These are phyloP conservation scores for Sarotherodon lohbergeri DNA, from an alignment of 2,113 vertebrate species.

Conservation along the genomic window DNA sequence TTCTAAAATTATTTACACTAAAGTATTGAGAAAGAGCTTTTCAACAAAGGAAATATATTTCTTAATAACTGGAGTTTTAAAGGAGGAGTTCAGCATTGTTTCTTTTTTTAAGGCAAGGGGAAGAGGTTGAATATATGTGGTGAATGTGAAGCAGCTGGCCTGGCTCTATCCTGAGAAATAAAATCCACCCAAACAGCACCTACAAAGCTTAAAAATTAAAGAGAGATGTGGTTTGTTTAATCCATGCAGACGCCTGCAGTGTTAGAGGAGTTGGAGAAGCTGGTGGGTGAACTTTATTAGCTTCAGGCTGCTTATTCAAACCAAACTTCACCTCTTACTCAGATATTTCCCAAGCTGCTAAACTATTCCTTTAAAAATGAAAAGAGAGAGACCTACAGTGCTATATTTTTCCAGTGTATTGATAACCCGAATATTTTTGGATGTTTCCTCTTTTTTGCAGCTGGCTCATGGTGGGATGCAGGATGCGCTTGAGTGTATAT, in stretches of 20 bases:
- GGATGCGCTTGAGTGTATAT: constrained; percentile 28
- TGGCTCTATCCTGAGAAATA: background rate
- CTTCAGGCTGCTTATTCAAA: background rate
- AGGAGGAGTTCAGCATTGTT: background rate
- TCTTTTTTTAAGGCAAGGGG: background rate
- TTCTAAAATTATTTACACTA: constrained; percentile 37
- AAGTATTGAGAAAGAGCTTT: constrained; percentile 34
- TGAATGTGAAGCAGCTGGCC: background rate
- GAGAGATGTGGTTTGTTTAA: background rate
- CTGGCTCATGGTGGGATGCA: constrained; percentile 13
- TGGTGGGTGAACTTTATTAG: background rate
- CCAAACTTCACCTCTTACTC: background rate
- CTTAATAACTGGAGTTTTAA: background rate
- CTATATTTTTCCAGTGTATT: constrained; percentile 53
- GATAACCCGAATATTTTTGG: constrained; percentile 15
- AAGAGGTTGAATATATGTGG: background rate
- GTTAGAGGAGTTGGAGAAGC: background rate
- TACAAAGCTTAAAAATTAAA: background rate
- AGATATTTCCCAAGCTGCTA: background rate
- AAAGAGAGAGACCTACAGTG: background rate
- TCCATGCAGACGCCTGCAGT: background rate
- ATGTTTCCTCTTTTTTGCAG: background rate
- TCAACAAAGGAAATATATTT: background rate
- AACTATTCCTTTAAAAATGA: background rate
- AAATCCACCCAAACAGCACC: background rate